A percentile compares a stretch with the other conserved stretches of the same genome.
Conservation (phyloP, 2,888 invertebrate species). For the Tetragnatha montana region DNA sequence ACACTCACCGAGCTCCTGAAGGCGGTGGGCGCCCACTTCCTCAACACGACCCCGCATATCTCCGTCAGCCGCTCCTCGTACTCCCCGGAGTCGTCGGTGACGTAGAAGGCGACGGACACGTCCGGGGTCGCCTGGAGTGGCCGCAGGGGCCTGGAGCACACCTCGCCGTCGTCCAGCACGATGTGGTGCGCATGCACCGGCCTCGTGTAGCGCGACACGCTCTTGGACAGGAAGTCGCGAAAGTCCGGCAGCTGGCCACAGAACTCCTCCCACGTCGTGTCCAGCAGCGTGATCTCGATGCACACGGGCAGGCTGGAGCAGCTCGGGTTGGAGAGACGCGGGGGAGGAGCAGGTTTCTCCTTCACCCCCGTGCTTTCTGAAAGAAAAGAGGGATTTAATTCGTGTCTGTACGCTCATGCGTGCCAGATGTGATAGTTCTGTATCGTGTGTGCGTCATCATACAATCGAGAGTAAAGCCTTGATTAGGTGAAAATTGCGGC, state of each 20-base stretch:
- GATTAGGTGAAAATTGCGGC: no score
- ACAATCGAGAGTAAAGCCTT: no score
- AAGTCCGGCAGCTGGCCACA: slow-evolving; percentile 62
- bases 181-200: slow-evolving; percentile 55
- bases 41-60: slow-evolving; percentile 56
- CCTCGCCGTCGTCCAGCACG: slow-evolving; percentile 43
- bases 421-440: no score
- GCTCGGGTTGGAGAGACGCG: slow-evolving; percentile 53
- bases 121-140: slow-evolving; percentile 27
- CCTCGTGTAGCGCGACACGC: slow-evolving; percentile 43
- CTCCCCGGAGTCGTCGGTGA: slow-evolving; percentile 59
- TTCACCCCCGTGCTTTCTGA: not conserved
- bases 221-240: slow-evolving; percentile 59
- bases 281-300: slow-evolving; percentile 59
- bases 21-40: slow-evolving; percentile 59
- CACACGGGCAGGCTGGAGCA: slow-evolving; percentile 61
- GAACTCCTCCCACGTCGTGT: slow-evolving; percentile 69
- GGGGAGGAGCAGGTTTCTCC: slow-evolving; percentile 17
- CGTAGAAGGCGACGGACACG: slow-evolving; percentile 42
- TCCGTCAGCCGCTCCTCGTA: slow-evolving; percentile 65
- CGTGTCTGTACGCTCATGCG: no score
- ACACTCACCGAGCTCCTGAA: slow-evolving; percentile 54
- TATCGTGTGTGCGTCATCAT: no score
- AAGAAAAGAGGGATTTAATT: not conserved
- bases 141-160: slow-evolving; percentile 4